Evolutionary conservation across 2,888 invertebrate species (phyloP), one percentile per base, ranked within the genome.

Genomic region (Tridacna gigas): DNA sequence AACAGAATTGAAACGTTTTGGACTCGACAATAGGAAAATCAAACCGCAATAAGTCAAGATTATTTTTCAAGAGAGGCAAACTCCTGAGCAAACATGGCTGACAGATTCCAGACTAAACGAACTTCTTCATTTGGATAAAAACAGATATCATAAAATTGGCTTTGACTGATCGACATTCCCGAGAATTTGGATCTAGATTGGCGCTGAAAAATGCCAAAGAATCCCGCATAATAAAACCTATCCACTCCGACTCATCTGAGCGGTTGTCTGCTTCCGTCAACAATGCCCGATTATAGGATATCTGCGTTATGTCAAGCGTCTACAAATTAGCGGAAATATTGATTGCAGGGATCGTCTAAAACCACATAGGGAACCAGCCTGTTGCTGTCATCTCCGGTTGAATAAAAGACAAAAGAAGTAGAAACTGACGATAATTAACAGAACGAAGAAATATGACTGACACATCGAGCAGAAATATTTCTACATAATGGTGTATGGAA

Each of bases 291-390:
- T 51, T 71, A 71, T n/a, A 22, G 47, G 71, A 71, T 47, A 25
- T 48, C 71, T 51, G 71, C 71, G 48, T 71, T 51, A 51, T 71
- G 71, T 71, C 71, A 71, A 71, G 71, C 71, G 71, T 71, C 71
- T 71, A 26, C 71, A 71, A 51, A 71, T 71, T 71, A 71, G 71
- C 71, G 71, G 71, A 71, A 71, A 51, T 71, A 71, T 71, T 51
- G 71, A 71, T 71, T 47, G 11, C 22, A 47, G 71, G 71, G 71
- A 71, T 71, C 51, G 71, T 71, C 71, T 71, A 71, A 71, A 51
- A 71, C 51, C 71, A 13, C 71, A 20, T 7, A 51, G 22, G n/a
- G 51, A 69, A 71, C 12, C 71, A 47, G 71, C 51, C 71, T 71
- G 71, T 71, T 71, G 71, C 51, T 71, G 71, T 71, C 71, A 22